Evolutionary conservation across 92 coral and sea anemone species (phyloP), one percentile per base, ranked within the genome.

Genomic region (Scolanthus callimorphus): DNA sequence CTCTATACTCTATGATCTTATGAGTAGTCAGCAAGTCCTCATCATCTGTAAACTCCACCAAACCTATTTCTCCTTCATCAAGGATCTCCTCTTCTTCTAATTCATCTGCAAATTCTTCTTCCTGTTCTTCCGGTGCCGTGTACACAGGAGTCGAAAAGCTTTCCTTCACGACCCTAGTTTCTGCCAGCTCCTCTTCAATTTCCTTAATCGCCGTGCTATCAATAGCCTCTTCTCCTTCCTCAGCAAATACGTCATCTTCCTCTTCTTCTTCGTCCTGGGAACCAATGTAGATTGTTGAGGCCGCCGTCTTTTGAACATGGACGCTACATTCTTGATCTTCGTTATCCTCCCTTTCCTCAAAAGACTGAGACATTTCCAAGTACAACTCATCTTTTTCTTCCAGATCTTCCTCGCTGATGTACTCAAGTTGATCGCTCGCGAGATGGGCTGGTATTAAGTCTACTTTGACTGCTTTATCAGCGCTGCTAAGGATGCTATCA

Each of bases 361-460:
- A 56, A 2, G 75, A 68, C 20, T 38, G 41, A 39, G 43, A 41
- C 23, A 52, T n/a, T 17, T 34, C 24, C 26, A 25, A 21, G 20
- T 68, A 68, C 2, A 68, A 65, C 25, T 68, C 75, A 55, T 68
- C 75, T 2, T 60, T 68, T 68, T 68, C 75, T 46, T 68, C 75
- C 12, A 68, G 58, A 10, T 68, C 75, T 29, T 68, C 75, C 27
- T 68, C 75, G 29, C 63, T 54, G 13, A 68, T 68, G 17, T 68
- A 68, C n/a, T 59, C 75, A 10, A 55, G 43, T 29, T 52, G 75
- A 28, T 68, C 75, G 11, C 58, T 55, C 1, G 55, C 43, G 28
- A 27, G 11, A 19, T 46, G 17, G 4, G 17, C 11, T 9, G 12
- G 52, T 4, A 4, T 46, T 9, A 9, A 22, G 2, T 44, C 57